Conservation (phyloP, 2,888 invertebrate genomes). For the Gibbula magus region DNA sequence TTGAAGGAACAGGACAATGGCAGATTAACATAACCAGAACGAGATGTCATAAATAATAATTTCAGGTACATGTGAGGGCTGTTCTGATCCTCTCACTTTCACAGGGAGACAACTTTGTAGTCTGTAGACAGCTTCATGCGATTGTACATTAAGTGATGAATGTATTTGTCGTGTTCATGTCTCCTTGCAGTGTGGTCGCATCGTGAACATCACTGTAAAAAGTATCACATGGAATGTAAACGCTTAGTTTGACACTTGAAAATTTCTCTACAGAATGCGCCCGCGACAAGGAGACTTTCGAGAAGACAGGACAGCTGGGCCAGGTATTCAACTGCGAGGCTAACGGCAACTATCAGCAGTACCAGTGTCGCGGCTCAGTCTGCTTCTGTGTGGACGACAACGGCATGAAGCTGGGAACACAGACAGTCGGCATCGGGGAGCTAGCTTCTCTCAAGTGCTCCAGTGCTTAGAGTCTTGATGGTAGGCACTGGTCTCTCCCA, state of each 20-base stretch:
- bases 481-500: too few relatives aligned
- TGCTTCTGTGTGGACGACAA: constrained; percentile 13
- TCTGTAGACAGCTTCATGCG: too few relatives aligned
- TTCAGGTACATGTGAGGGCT: too few relatives aligned
- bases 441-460: constrained; percentile 40
- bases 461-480: not conserved
- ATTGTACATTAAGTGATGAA: too few relatives aligned
- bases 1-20: not conserved
- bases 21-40: not conserved
- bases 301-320: not conserved
- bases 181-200: too few relatives aligned
- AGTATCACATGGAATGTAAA: not conserved
- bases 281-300: not conserved
- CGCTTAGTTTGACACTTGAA: not conserved
- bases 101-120: too few relatives aligned
- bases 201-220: too few relatives aligned
- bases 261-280: constrained; percentile 15
- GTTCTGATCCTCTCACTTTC: too few relatives aligned
- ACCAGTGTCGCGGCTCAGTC: constrained; percentile 2
- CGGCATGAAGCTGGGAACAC: constrained; percentile 22
- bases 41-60: too few relatives aligned
- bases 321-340: not conserved
- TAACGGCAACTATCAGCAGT: constrained; percentile 19
- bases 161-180: too few relatives aligned
- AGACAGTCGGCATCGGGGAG: constrained; percentile 40